phyloP scores from a whole-genome alignment of 2,888 invertebrate genomes.

The Macrosiphum euphorbiae region DNA sequence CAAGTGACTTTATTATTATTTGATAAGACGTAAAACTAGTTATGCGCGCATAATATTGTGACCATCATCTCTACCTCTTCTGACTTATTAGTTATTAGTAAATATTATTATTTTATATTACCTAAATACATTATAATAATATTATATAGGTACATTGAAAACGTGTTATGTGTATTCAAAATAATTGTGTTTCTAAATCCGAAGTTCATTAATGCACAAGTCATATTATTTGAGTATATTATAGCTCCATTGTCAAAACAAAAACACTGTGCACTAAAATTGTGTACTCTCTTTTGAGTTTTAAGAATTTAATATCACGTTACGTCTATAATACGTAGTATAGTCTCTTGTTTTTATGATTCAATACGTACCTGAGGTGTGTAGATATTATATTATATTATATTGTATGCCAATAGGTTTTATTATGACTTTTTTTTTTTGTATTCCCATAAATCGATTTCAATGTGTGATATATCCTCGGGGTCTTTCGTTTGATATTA shows the following conservation, averaged over 20 bases:
- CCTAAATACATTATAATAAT: no score
- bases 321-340: not conserved
- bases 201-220: not conserved
- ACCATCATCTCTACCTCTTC: not conserved
- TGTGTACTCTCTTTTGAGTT: not conserved
- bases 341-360: not conserved
- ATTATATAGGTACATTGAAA: not conserved
- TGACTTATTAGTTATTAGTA: not conserved
- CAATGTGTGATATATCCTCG: not conserved
- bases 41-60: not conserved
- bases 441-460: conserved; percentile 13
- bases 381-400: not conserved
- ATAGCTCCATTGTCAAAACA: not conserved
- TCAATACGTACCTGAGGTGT: not conserved
- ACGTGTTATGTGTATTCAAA: not conserved
- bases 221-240: not conserved
- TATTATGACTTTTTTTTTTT: not conserved
- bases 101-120: not conserved
- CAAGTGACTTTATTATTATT: conserved; percentile 2
- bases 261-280: not conserved
- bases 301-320: not conserved
- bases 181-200: not conserved
- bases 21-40: conserved; percentile 13
- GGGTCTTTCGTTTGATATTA: conserved; percentile 33
- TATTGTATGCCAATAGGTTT: not conserved